Evolutionary conservation across 2,113 vertebrate species (phyloP), one percentile per base, ranked within the genome.

Genomic region (Syngnathus floridae): DNA sequence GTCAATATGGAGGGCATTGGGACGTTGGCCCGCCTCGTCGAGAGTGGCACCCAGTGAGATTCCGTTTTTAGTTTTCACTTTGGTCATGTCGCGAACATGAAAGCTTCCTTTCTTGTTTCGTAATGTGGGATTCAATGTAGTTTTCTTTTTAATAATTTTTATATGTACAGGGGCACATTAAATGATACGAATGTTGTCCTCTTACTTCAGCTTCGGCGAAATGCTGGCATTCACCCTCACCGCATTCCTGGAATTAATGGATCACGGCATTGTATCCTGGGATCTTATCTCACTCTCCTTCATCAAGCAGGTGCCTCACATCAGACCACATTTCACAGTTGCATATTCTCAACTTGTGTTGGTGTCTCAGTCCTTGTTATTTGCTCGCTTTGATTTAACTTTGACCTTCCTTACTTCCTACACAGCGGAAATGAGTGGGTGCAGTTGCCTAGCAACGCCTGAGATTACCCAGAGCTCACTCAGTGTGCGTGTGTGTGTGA

Each of bases 181-280:
- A 35, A 2, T 40, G 26, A 46, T 48, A 19, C 62, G 3, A 79
- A 31, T 75, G 35, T 48, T 58, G 14, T 60, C 41, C 72, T 22
- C 6, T 62, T 77, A 70, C 69, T 64, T 72, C 82, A 99, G 97
- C 88, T 98, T 98, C 57, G 95, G 97, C 52, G 97, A 99, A 87
- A 98, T 97, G 96, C 80, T 99, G 90, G 97, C 97, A 78, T 99
- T 98, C 88, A 97, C 97, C 74, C 91, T 99, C 88, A 99, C 97
- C 11, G 97, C 97, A 75, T 99, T 99, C 87, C 89, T 99, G 86
- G 97, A 99, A 89, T 92, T 99, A 69, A 99, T 99, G 97, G 97
- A 99, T 84, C 96, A 99, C 1, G 94, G 97, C 62, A 97, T 99
- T 17, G 93, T 99, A 59, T 99, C 96, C 56, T 99, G 97, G 97